Evolutionary conservation across 2,113 vertebrate species (phyloP).

Genomic region (Ranitomeya variabilis): DNA sequence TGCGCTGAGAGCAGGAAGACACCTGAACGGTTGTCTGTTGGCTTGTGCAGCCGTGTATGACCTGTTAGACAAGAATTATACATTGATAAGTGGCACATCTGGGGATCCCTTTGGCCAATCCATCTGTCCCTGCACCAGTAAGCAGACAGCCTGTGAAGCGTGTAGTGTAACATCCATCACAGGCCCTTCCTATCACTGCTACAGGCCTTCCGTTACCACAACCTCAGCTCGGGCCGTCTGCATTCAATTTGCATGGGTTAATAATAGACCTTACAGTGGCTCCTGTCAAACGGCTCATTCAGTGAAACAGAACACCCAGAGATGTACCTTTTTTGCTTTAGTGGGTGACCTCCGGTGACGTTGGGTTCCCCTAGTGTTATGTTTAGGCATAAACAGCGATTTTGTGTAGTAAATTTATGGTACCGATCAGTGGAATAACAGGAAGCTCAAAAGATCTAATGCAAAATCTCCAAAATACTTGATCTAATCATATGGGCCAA

Average conservation of each 20-base stretch:
- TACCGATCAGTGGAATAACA: neutral
- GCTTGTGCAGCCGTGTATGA: conserved; percentile 70
- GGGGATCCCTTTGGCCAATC: conserved; percentile 79
- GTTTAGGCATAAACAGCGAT: neutral
- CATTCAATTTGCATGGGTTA: conserved; percentile 38
- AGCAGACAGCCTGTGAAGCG: conserved; percentile 71
- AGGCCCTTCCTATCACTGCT: conserved; percentile 72
- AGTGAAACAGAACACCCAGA: neutral
- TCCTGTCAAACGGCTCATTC: neutral
- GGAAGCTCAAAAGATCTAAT: no score
- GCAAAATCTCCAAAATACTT: no score
- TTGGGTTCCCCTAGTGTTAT: neutral
- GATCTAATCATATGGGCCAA: no score
- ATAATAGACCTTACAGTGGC: conserved; percentile 14
- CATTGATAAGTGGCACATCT: conserved; percentile 78
- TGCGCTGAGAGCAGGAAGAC: conserved; percentile 11
- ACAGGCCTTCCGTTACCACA: conserved; percentile 26
- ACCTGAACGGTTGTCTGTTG: conserved; percentile 43
- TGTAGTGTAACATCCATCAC: conserved; percentile 74
- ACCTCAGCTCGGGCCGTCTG: conserved; percentile 16
- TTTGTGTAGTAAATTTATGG: neutral
- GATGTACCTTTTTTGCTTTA: neutral
- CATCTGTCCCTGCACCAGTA: conserved; percentile 81
- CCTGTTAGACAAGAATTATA: conserved; percentile 73
- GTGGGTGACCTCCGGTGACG: neutral